Conservation (phyloP, 1,140 invertebrate species). For the Eurosta solidaginis region DNA sequence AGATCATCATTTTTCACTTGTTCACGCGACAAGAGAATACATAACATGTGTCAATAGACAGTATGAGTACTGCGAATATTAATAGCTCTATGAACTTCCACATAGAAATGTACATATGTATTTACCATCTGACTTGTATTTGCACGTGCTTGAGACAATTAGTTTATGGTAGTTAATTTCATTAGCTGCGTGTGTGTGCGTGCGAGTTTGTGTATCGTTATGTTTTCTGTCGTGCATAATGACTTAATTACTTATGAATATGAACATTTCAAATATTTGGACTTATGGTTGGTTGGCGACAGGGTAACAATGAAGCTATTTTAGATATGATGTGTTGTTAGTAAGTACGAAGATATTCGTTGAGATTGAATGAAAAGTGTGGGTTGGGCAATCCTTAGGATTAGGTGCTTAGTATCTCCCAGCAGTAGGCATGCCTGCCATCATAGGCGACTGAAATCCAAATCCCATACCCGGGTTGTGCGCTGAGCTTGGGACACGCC, state of each 20-base stretch:
- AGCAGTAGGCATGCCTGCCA: too few species aligned
- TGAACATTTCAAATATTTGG: constrained; percentile 21
- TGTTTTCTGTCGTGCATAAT: background rate
- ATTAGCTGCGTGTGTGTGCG: background rate
- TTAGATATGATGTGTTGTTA: too few species aligned
- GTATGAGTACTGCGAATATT: background rate
- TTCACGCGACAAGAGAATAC: background rate
- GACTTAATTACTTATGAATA: constrained; percentile 25
- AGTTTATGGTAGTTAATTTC: background rate
- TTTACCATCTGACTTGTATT: background rate
- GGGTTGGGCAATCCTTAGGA: too few species aligned
- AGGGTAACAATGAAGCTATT: background rate
- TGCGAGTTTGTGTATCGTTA: background rate
- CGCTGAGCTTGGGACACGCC: too few species aligned
- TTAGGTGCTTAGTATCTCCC: too few species aligned
- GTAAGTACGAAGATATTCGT: too few species aligned
- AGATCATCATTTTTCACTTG: background rate
- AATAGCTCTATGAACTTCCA: background rate
- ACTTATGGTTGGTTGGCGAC: background rate
- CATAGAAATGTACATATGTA: background rate
- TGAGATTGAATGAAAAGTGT: too few species aligned
- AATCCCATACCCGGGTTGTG: too few species aligned
- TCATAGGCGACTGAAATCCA: too few species aligned
- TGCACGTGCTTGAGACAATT: background rate
- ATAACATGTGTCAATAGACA: background rate